Percentiles rank a stretch among this genome's conserved stretches.
These are phyloP conservation scores for Siniperca undulata DNA, from an alignment of 2,797 vertebrate genomes.

Conservation along the genomic window DNA sequence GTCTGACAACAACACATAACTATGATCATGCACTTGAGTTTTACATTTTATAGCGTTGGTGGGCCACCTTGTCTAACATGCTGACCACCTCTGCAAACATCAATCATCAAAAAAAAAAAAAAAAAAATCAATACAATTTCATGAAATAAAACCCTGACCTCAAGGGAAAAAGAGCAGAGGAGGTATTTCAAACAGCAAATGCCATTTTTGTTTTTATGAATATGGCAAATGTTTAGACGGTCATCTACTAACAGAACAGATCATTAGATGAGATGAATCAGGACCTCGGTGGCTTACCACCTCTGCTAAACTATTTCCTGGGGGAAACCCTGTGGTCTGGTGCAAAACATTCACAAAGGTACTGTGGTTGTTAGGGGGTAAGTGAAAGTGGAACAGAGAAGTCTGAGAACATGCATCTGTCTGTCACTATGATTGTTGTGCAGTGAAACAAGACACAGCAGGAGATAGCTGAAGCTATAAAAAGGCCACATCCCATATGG, in stretches of 20 bases:
- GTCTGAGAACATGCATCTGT: slow-evolving; percentile 45
- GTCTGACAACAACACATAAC: background rate
- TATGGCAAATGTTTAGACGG: background rate
- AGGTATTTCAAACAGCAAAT: slow-evolving; percentile 10
- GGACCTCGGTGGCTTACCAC: background rate
- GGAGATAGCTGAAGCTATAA: slow-evolving; percentile 30
- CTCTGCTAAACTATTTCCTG: slow-evolving; percentile 1
- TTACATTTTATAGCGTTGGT: background rate
- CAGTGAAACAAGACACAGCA: slow-evolving; percentile 62
- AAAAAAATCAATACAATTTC: background rate
- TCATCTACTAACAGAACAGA: background rate
- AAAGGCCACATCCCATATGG: slow-evolving; percentile 30
- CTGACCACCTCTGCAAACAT: background rate
- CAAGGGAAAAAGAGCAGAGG: background rate
- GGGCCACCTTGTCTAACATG: background rate
- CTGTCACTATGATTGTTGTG: slow-evolving; percentile 59
- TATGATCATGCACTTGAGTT: background rate
- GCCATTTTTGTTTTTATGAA: background rate
- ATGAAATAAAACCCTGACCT: background rate
- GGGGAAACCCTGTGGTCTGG: background rate
- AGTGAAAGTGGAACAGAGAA: slow-evolving; percentile 47
- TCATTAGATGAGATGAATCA: background rate
- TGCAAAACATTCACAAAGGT: background rate
- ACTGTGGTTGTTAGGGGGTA: background rate
- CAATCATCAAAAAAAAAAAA: background rate